Percentiles rank a stretch among this genome's conserved stretches.
phyloP scores from a whole-genome alignment of 2,888 invertebrate genomes.

The Cataglyphis altisquamis region DNA sequence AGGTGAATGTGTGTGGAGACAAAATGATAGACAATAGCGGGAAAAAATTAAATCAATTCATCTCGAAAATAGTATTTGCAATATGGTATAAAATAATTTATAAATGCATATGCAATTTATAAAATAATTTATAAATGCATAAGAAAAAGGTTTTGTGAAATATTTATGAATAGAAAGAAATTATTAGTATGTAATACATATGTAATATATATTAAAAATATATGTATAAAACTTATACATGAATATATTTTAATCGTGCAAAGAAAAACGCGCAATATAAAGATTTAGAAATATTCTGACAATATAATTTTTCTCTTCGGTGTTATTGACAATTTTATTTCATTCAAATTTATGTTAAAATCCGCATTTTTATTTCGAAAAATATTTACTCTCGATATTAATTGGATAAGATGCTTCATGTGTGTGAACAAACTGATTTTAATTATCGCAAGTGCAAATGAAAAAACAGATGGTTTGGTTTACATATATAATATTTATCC shows the following conservation, averaged over 20 bases:
- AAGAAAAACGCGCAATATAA: not conserved
- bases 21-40: slow-evolving; percentile 12
- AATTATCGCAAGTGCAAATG: not conserved
- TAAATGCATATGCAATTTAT: not conserved
- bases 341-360: not conserved
- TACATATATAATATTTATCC: slow-evolving; percentile 2
- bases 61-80: slow-evolving; percentile 7
- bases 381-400: not conserved
- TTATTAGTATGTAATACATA: not conserved
- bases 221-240: not conserved
- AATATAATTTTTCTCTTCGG: not conserved
- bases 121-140: not conserved
- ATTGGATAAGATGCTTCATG: not conserved
- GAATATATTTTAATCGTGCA: slow-evolving; percentile 2
- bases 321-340: slow-evolving; percentile 6
- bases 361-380: not conserved
- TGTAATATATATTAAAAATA: not conserved
- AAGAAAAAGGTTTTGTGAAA: not conserved
- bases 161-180: slow-evolving; percentile 20
- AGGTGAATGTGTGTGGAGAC: slow-evolving; percentile 47
- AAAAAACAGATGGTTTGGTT: not conserved
- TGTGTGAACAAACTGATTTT: not conserved
- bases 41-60: slow-evolving; percentile 32
- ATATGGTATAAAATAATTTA: not conserved
- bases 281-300: not conserved